Evolutionary conservation across 2,888 invertebrate species (phyloP), one percentile per base, ranked within the genome.

Genomic region (Anarsia innoxiella): DNA sequence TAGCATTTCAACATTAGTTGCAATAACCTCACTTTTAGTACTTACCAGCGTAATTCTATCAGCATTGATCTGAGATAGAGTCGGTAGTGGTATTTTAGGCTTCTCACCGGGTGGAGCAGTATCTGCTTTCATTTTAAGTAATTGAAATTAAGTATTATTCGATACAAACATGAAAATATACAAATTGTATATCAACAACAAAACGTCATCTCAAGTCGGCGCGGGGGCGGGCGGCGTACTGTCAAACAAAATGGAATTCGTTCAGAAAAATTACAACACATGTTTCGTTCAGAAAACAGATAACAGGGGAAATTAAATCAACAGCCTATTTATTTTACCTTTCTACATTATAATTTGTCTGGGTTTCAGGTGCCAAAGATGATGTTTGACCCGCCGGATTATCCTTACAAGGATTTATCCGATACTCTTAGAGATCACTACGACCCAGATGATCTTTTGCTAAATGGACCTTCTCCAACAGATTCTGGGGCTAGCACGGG

Each of bases 11-110:
- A 52, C 59, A 59, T 44, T 39, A 26, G 37, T 41, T 37, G 52
- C n/a, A 9, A 33, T 68, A 68, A 68, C 68, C 71, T 67, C 47
- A 65, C 47, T 45, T 42, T 41, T 33, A 5, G 10, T 45, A 56
- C 73, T 71, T 86, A 94, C 94, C 87, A 93, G 91, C 48, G 96
- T 96, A 52, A 97, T 93, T 64, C 92, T 87, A 68, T 97, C 97
- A 1, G 94, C 88, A 73, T 94, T 95, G 37, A 97, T 94, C 79
- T 97, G 96, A 43, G 95, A 93, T 15, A 96, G 90, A 0, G 96
- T 96, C 9, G 92, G 93, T 31, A 91, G 87, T 9, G 90, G 87
- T 58, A 87, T 73, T 74, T 87, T 87, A 11, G 79, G 72, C 57
- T 84, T 83, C 38, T 82, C 80, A 8, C 66, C 51, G 13, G 71